Base-by-base conservation (phyloP, 2,113 vertebrate species). In the Saguinus imperator region DNA sequence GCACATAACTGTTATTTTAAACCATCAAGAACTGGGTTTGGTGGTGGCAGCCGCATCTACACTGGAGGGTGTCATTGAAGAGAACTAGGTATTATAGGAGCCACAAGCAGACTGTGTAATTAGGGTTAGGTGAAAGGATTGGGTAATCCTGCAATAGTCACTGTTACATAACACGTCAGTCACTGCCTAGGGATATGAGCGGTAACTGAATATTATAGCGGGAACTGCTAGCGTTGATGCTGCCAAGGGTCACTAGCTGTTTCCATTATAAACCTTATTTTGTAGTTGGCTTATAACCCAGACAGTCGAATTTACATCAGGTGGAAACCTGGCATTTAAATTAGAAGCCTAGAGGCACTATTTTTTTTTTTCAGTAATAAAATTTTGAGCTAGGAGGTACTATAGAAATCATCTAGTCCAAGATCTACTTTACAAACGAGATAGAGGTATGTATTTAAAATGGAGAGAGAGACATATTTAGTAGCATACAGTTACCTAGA, bases 231-330 rank as follows among this genome's bases (percentile, higher is more conserved):
- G 94, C 40, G 16, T 92, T 94, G 75, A 89, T 94, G 50, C 91
- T 98, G 98, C 97, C 98, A 98, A 97, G 91, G 98, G 96, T 98
- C 98, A 97, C 95, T 98, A 93, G 90, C 77, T 97, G 77, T 97
- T 98, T 97, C 86, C 95, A 97, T 97, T 98, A 98, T 98, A 98
- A 98, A 90, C 58, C 40, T 96, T 94, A 81, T 94, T 98, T 98
- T 97, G 96, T 50, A 97, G 87, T 93, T 98, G 95, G 96, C 98
- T 98, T 98, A 98, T 95, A 98, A 98, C 66, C 64, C 94, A 98
- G 97, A 97, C 89, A 79, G 80, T 98, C 98, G 94, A 96, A 98
- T 96, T 98, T 95, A 86, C 95, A 94, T 96, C 93, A 97, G 95
- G 66, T 68, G 94, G 92, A 97, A 97, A 61, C 20, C 87, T 98